phyloP scores from a whole-genome alignment of 2,797 vertebrate species.

The Amblyopsis hoosieri region DNA sequence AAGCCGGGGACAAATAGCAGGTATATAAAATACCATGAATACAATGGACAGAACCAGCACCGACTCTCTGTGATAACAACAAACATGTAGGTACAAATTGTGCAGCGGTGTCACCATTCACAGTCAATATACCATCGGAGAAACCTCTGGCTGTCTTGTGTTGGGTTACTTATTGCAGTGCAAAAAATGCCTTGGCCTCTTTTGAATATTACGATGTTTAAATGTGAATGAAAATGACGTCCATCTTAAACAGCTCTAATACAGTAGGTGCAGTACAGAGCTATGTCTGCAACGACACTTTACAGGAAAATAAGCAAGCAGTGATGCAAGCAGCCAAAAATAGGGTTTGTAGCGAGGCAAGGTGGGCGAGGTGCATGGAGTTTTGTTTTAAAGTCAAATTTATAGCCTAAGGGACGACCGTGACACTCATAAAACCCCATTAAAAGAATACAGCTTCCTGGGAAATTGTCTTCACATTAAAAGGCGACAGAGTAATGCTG shows the following conservation, averaged over 20 bases:
- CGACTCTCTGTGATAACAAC: too few species aligned
- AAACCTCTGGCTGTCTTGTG: too few species aligned
- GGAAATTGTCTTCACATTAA: slow-evolving; percentile 4
- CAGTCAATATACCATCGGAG: too few species aligned
- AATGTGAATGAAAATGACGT: too few species aligned
- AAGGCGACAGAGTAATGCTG: neutral
- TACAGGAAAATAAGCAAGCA: neutral
- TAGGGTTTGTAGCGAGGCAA: neutral
- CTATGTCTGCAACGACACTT: neutral
- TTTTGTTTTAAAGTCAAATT: slow-evolving; percentile 23
- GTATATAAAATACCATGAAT: too few species aligned
- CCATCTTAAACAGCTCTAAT: too few species aligned
- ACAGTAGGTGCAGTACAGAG: neutral
- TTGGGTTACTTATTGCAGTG: too few species aligned
- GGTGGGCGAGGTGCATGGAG: neutral
- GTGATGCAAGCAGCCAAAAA: neutral
- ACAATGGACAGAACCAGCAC: too few species aligned
- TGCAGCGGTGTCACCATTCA: too few species aligned
- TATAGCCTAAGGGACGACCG: slow-evolving; percentile 8
- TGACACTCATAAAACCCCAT: neutral
- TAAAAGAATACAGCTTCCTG: slow-evolving; percentile 3
- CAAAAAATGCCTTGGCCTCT: too few species aligned
- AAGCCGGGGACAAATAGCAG: neutral
- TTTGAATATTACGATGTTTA: too few species aligned
- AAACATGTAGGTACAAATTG: too few species aligned